phyloP scores from a whole-genome alignment of 2,888 invertebrate genomes.

The Ophion ellenae region DNA sequence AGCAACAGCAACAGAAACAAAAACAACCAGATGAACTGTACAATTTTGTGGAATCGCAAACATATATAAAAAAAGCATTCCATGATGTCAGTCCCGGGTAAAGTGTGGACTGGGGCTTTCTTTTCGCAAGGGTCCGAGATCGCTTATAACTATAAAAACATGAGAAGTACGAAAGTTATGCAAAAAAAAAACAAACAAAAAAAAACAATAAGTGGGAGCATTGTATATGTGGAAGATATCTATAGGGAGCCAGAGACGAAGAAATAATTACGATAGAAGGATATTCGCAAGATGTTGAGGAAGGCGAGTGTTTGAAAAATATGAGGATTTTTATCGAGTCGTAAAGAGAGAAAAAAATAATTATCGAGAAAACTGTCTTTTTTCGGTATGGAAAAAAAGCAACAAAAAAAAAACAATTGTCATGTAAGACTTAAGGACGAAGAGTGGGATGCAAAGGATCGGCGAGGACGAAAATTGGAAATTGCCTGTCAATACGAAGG shows the following conservation, averaged over 20 bases:
- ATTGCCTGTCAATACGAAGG: neutral
- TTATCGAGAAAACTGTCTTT: conserved; percentile 74
- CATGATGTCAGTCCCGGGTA: conserved; percentile 57
- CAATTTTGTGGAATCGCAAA: conserved; percentile 68
- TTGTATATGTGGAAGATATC: conserved; percentile 59
- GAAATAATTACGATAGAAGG: conserved; percentile 53
- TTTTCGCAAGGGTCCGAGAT: conserved; percentile 57
- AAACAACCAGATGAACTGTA: conserved; percentile 25
- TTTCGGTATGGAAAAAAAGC: conserved; percentile 74
- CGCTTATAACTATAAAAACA: conserved; percentile 53
- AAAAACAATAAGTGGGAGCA: conserved; percentile 50
- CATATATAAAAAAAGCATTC: conserved; percentile 74
- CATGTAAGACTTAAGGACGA: conserved; percentile 66
- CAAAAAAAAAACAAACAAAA: conserved; percentile 1
- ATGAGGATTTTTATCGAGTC: conserved; percentile 57
- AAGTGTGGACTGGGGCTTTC: conserved; percentile 45
- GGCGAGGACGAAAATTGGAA: neutral
- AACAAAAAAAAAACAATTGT: conserved; percentile 74
- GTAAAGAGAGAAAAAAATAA: conserved; percentile 49
- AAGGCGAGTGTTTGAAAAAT: conserved; percentile 44
- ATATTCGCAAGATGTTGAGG: conserved; percentile 31
- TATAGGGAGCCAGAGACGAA: conserved; percentile 57
- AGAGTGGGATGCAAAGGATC: conserved; percentile 30
- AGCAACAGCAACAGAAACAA: conserved; percentile 13
- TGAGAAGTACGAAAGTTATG: conserved; percentile 52